Evolutionary conservation across 2,113 vertebrate species (phyloP), one percentile per base, ranked within the genome.

Genomic region (Strix aluco): DNA sequence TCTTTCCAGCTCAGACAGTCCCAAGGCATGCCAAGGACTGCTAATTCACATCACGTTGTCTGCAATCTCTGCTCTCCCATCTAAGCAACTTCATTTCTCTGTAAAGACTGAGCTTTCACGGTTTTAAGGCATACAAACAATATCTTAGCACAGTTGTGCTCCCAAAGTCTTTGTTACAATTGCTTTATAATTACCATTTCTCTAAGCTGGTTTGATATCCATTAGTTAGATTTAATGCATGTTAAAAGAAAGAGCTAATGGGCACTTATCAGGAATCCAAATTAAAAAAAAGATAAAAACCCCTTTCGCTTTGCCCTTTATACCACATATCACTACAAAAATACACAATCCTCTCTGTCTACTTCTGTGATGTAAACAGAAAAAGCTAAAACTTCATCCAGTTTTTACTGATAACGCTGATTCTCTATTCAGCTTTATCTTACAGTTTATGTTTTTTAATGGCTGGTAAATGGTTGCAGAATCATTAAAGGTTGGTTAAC

Each of bases 401-500:
- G 12, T 72, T 94, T 96, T 91, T 69, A 81, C 74, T 75, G 81
- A 85, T 92, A 93, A 93, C 1, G 5, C 49, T 52, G 70, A 84
- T 86, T 93, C 84, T 81, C 65, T 46, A 52, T 34, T 62, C n/a
- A 90, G 81, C 81, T 93, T 95, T 90, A 83, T 93, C 81, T 88
- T 83, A 77, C 71, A 79, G 80, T 97, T 95, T 95, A 72, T 96
- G 75, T 95, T 97, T 97, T 95, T 88, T 95, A 96, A 97, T 92
- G 90, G 81, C 78, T 97, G 75, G 93, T 96, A 97, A 96, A 96
- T 81, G 79, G 87, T 87, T 97, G 86, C 67, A 87, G 88, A 77
- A 94, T 87, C 84, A 89, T 95, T 97, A 94, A 96, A 95, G 93
- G 95, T 94, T 96, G 81, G 96, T 97, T 97, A 96, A 97, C 94